A percentile compares a stretch with the other conserved stretches of the same genome.
phyloP scores from a whole-genome alignment of 2,888 invertebrate species.

The Caenorhabditis sp. region DNA sequence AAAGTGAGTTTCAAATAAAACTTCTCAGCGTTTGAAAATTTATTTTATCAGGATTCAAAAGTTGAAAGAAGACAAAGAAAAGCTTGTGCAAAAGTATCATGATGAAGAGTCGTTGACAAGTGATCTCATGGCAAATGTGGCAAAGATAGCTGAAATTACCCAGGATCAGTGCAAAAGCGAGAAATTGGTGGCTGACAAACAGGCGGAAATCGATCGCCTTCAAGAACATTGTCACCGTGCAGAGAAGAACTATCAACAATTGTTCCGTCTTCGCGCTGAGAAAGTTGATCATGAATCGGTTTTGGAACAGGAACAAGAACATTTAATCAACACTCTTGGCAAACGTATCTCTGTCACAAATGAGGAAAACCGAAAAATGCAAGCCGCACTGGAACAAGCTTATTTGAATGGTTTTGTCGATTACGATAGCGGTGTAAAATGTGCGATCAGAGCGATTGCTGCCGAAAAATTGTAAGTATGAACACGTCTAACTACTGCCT shows the following conservation, averaged over 20 bases:
- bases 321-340: constrained; percentile 95
- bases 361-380: constrained; percentile 80
- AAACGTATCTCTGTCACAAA: constrained; percentile 98
- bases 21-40: neutral
- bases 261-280: constrained; percentile 83
- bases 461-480: constrained; percentile 14
- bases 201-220: constrained; percentile 32
- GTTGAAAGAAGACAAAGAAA: constrained; percentile 97
- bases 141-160: constrained; percentile 28
- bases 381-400: constrained; percentile 36
- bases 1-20: constrained; percentile 10
- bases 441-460: constrained; percentile 12
- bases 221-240: constrained; percentile 35
- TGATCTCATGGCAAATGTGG: constrained; percentile 86
- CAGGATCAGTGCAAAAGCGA: constrained; percentile 13
- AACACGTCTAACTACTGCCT: neutral
- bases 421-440: constrained; percentile 27
- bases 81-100: constrained; percentile 96
- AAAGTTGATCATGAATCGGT: constrained; percentile 98
- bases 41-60: constrained; percentile 83
- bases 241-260: constrained; percentile 32
- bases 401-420: constrained; percentile 49
- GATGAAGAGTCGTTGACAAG: constrained; percentile 99
- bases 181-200: constrained; percentile 33
- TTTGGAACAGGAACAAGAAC: constrained; percentile 97